Base-by-base conservation (phyloP, 2,888 invertebrate species). In the Thyatira batis region DNA sequence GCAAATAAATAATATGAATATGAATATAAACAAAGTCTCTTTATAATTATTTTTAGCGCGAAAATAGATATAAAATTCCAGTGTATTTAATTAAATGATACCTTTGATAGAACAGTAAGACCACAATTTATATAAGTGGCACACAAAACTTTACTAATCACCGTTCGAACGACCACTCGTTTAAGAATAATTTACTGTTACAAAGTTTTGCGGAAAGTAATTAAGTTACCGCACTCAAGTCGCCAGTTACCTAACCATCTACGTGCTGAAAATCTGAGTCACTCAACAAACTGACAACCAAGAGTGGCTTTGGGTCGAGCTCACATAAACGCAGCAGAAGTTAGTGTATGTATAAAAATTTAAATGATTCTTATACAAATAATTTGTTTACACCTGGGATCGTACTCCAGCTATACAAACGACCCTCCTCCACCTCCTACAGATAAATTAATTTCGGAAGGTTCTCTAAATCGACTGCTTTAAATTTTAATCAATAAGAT, bases 81-180 rank as follows among this genome's bases (percentile, higher is more conserved):
- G 3, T 3, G 1, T 30, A n/a, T 30, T 30, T 30, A n/a, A 30
- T 30, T 30, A 30, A 39, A 8, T 5, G 3, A 2, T 39, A 39
- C 3, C 13, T 39, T 33, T 33, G 33, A 1, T 39, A 39, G 13
- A 17, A 39, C 17, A 17, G 8, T n/a, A 13, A 17, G 39, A 39
- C 17, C 17, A 39, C 39, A 39, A 17, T 17, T 62, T 56, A 56
- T 44, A 53, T 56, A 53, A 62, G 54, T 59, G 57, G 58, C 53
- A 67, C 69, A 67, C 60, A 56, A 75, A 86, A 85, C 80, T 85
- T 85, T 76, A 67, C 70, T 83, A 84, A 88, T 83, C 85, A 83
- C 75, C 65, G 65, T 74, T 78, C 69, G 73, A 81, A 80, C 78
- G 78, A 74, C 71, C 75, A 80, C 76, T 81, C 78, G 78, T 78